phyloP scores from a whole-genome alignment of 2,888 invertebrate species.

The Hecatera dysodea region DNA sequence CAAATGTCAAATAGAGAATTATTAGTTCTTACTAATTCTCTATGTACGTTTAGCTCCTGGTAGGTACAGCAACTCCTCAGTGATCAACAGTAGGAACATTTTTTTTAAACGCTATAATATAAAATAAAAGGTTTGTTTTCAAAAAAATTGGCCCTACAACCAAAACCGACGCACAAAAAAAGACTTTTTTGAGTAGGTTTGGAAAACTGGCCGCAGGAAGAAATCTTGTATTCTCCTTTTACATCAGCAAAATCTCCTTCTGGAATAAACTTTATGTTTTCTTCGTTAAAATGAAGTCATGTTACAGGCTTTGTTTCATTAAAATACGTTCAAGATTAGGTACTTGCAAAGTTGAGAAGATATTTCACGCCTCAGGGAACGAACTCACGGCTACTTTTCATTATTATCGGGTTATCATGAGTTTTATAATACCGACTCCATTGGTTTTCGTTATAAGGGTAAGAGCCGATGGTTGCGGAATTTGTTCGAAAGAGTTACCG shows the following conservation, averaged over 20 bases:
- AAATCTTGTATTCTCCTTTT: constrained; percentile 27
- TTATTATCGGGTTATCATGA: constrained; percentile 15
- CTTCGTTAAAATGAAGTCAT: constrained; percentile 37
- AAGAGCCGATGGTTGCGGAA: not conserved
- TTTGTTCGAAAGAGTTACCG: too few relatives aligned
- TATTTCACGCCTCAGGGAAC: constrained; percentile 34
- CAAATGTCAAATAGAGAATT: too few relatives aligned
- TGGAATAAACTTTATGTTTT: constrained; percentile 28
- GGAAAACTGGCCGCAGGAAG: not conserved
- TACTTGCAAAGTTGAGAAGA: constrained; percentile 24
- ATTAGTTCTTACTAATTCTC: too few relatives aligned
- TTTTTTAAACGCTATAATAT: too few relatives aligned
- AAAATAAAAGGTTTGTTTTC: too few relatives aligned
- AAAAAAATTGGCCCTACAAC: too few relatives aligned
- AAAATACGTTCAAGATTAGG: constrained; percentile 52
- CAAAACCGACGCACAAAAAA: not conserved
- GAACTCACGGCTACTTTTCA: constrained; percentile 13
- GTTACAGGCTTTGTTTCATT: constrained; percentile 45
- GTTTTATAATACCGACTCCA: constrained; percentile 6
- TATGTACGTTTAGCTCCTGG: too few relatives aligned
- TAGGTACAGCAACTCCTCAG: too few relatives aligned
- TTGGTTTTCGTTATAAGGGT: constrained; percentile 1
- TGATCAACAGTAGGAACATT: too few relatives aligned
- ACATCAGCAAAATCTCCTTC: constrained; percentile 27
- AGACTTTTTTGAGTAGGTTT: not conserved